Evolutionary conservation across 2,888 invertebrate species (phyloP).

Genomic region (Diarsia rubi): DNA sequence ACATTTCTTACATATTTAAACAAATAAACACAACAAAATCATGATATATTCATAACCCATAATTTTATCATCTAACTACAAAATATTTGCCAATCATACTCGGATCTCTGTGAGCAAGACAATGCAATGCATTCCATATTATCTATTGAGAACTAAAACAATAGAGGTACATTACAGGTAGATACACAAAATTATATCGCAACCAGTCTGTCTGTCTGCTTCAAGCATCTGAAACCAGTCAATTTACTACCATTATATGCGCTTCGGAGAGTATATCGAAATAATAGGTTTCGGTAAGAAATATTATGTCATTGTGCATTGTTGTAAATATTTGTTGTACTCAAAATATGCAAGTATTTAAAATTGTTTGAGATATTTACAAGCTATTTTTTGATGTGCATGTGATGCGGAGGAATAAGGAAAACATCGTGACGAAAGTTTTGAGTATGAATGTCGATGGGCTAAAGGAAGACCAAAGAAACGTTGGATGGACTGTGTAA

Average conservation of each 20-base stretch:
- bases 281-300: conserved; percentile 26
- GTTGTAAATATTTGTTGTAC: conserved; percentile 5
- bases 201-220: conserved; percentile 27
- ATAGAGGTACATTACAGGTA: conserved; percentile 37
- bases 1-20: too few species aligned
- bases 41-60: conserved; percentile 12
- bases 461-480: too few species aligned
- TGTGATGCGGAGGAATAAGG: too few species aligned
- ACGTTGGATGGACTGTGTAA: too few species aligned
- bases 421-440: too few species aligned
- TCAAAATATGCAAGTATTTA: not conserved
- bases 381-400: not conserved
- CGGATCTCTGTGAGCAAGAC: conserved; percentile 33
- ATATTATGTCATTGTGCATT: conserved; percentile 35
- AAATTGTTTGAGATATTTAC: not conserved
- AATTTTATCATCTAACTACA: conserved; percentile 6
- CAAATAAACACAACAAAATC: not conserved
- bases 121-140: conserved; percentile 33
- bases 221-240: conserved; percentile 32
- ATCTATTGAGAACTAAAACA: conserved; percentile 48
- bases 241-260: conserved; percentile 49
- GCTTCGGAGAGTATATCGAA: conserved; percentile 27
- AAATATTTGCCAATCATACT: conserved; percentile 27
- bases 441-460: too few species aligned
- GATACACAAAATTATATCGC: conserved; percentile 40